A percentile compares a stretch with the other conserved stretches of the same genome.
Conservation (phyloP, 2,113 vertebrate species). For the Onychostoma macrolepis region DNA sequence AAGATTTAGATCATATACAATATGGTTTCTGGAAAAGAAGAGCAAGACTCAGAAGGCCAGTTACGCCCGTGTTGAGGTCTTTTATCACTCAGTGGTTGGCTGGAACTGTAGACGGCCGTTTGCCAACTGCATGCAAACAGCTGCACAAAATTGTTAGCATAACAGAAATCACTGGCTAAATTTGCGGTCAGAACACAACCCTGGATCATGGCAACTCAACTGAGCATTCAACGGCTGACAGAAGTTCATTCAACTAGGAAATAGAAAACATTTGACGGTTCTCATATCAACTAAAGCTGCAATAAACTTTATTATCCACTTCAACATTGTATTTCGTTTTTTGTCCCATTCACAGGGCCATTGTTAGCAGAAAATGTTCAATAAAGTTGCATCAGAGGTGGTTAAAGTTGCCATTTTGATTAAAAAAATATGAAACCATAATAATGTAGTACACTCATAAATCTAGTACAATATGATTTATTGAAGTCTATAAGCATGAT, state of each 20-base stretch:
- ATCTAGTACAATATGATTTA: not conserved
- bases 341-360: not conserved
- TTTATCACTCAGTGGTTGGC: slow-evolving; percentile 48
- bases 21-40: slow-evolving; percentile 19
- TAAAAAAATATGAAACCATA: not conserved
- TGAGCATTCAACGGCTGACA: not conserved
- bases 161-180: slow-evolving; percentile 15
- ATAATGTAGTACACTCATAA: not conserved
- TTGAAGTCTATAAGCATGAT: not conserved
- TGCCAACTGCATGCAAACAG: slow-evolving; percentile 41
- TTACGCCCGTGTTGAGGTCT: slow-evolving; percentile 43
- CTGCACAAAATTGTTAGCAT: slow-evolving; percentile 49
- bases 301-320: not conserved
- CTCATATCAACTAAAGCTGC: not conserved
- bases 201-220: not conserved
- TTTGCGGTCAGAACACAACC: not conserved
- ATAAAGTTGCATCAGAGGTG: not conserved
- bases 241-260: not conserved
- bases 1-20: not conserved
- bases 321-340: not conserved
- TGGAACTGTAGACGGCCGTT: slow-evolving; percentile 38
- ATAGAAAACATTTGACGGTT: not conserved
- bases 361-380: not conserved
- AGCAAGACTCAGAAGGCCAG: slow-evolving; percentile 31
- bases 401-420: not conserved